These are phyloP conservation scores for Erinaceus europaeus DNA, from an alignment of 2,113 vertebrate genomes.

Conservation along the genomic window DNA sequence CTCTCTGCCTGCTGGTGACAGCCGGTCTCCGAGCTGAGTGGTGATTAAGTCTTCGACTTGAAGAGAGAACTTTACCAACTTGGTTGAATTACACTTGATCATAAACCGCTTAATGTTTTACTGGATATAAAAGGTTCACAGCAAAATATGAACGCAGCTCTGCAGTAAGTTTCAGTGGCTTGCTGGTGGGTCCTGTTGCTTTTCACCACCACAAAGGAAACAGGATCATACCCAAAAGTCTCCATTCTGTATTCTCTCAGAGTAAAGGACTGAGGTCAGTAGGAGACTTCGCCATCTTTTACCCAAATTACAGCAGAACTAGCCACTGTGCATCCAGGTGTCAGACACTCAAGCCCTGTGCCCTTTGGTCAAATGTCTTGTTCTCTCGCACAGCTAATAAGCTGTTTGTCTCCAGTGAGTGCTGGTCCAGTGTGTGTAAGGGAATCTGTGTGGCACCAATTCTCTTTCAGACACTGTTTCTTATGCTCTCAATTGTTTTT, in stretches of 20 bases:
- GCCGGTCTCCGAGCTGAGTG: constrained; percentile 63
- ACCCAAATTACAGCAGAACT: not conserved
- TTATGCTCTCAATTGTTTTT: not conserved
- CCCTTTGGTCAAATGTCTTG: not conserved
- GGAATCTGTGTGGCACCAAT: not conserved
- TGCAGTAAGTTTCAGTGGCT: constrained; percentile 1
- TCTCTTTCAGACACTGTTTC: not conserved
- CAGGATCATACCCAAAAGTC: not conserved
- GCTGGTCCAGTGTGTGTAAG: not conserved
- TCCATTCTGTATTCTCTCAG: not conserved
- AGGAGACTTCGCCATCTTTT: not conserved
- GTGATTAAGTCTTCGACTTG: constrained; percentile 74
- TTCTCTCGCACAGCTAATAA: not conserved
- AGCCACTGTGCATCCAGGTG: not conserved
- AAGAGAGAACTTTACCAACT: constrained; percentile 76
- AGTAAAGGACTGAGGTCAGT: not conserved
- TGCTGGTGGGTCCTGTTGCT: not conserved
- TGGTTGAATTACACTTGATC: constrained; percentile 71
- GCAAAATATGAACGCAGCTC: constrained; percentile 48
- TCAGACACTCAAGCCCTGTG: not conserved
- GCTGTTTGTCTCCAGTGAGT: not conserved
- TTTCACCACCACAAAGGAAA: not conserved
- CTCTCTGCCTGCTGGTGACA: constrained; percentile 75
- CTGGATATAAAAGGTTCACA: constrained; percentile 53
- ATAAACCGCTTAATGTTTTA: constrained; percentile 72